Percentiles rank a stretch among this genome's conserved stretches.
Conservation (phyloP, 2,113 vertebrate species). For the Pimephales promelas region DNA sequence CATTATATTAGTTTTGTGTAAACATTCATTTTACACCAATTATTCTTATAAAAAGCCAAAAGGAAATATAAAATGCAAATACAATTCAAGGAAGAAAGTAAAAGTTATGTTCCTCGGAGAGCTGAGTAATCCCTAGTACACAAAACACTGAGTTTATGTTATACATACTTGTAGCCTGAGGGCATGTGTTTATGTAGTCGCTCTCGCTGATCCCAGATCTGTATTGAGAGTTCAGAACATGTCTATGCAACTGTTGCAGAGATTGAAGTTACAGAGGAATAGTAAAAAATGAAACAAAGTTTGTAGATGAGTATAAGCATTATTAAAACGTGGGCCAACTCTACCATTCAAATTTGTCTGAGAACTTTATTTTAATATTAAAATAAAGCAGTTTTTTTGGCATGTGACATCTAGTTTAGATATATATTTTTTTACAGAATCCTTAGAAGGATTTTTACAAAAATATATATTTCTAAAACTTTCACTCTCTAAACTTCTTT, state of each 20-base stretch:
- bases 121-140: background rate
- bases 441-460: background rate
- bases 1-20: background rate
- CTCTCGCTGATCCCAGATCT: background rate
- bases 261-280: background rate
- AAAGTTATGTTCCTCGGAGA: background rate
- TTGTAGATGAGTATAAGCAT: background rate
- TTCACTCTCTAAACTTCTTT: background rate
- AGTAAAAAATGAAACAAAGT: background rate
- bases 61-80: too few species aligned
- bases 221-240: too few species aligned
- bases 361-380: background rate
- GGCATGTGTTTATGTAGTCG: background rate
- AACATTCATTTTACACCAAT: background rate
- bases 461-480: background rate
- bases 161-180: background rate
- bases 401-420: background rate
- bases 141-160: background rate
- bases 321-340: background rate
- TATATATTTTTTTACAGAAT: background rate
- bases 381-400: background rate
- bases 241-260: too few species aligned
- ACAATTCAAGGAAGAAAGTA: background rate
- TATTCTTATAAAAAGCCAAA: background rate
- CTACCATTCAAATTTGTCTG: background rate